A percentile compares a stretch with the other conserved stretches of the same genome.
Evolutionary conservation across 2,888 invertebrate species (phyloP).

Genomic region (Drepana falcataria): DNA sequence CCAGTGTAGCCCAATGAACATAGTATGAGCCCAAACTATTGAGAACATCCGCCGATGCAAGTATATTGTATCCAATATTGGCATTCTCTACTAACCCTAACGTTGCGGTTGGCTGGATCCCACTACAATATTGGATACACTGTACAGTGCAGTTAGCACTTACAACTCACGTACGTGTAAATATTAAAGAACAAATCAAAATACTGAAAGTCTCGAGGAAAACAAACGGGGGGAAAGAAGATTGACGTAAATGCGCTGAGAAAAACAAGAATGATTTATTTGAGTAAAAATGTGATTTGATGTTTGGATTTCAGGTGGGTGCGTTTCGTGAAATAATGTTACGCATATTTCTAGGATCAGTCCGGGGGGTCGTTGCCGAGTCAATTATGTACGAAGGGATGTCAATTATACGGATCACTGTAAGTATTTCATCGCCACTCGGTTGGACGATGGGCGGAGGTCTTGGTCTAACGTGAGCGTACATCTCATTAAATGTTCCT

Average conservation of each 20-base stretch:
- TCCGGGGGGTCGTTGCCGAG: constrained; percentile 13
- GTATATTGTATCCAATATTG: constrained; percentile 3
- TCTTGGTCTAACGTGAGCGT: neutral
- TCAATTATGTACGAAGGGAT: constrained; percentile 15
- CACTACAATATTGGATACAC: neutral
- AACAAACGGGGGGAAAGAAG: constrained; percentile 6
- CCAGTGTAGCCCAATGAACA: neutral
- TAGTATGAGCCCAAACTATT: neutral
- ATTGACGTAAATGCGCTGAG: constrained; percentile 4
- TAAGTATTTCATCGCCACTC: constrained; percentile 4
- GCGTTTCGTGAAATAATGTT: constrained; percentile 22
- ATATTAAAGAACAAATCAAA: neutral
- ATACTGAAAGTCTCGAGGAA: constrained; percentile 5
- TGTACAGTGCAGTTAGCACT: neutral
- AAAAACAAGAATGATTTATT: constrained; percentile 37
- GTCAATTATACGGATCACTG: constrained; percentile 20
- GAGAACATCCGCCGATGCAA: neutral
- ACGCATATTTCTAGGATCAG: constrained; percentile 31
- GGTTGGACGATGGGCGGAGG: neutral
- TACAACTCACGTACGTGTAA: neutral
- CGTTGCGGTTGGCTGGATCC: constrained; percentile 1
- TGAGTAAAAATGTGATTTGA: constrained; percentile 16
- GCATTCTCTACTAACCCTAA: constrained; percentile 1
- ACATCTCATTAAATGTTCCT: too few relatives aligned
- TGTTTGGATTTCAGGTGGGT: constrained; percentile 16